Base-by-base conservation (phyloP, 2,797 vertebrate species). In the Rhincodon typus region DNA sequence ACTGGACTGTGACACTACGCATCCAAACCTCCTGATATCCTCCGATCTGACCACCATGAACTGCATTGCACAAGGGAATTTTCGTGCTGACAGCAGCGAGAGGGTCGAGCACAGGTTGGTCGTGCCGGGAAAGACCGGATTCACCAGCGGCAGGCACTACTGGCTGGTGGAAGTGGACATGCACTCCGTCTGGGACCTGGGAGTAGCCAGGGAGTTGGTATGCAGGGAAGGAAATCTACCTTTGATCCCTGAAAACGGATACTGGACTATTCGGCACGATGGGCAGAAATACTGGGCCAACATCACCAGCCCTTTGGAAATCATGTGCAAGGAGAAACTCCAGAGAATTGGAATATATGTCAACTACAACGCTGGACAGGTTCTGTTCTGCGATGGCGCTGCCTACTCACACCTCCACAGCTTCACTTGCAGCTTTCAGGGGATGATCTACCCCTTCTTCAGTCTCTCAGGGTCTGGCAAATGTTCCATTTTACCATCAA, bases 351-450 rank as follows among this genome's bases (percentile, higher is more conserved):
- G 97, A 5, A 96, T 98, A 94, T 98, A 98, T 96, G 95, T 98
- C 96, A 98, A 98, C 97, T 98, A 98, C 0, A 97, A 98, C 72
- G 97, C 97, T 0, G 98, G 98, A 2, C 97, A 98, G 96, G 97
- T 98, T 53, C 97, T 97, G 46, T 98, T 98, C 96, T 98, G 97
- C 96, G 97, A 97, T 0, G 96, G 97, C 2, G 97, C 96, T 0
- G 96, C 98, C 95, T 96, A 96, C 42, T 97, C 97, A 42, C 97
- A 97, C 46, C 96, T 98, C 23, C 97, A 98, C 88, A 98, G 97
- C 13, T 98, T 98, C 96, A 97, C 97, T 0, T 97, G 97, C 79
- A 97, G 96, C 77, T 97, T 98, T 95, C 96, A 95, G 0, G 98
- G 97, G 96, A 97, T 96, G 3, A 97, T 98, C 82, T 96, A 95